Conservation (phyloP, 2,888 invertebrate species). For the Agriopis aurantiaria region DNA sequence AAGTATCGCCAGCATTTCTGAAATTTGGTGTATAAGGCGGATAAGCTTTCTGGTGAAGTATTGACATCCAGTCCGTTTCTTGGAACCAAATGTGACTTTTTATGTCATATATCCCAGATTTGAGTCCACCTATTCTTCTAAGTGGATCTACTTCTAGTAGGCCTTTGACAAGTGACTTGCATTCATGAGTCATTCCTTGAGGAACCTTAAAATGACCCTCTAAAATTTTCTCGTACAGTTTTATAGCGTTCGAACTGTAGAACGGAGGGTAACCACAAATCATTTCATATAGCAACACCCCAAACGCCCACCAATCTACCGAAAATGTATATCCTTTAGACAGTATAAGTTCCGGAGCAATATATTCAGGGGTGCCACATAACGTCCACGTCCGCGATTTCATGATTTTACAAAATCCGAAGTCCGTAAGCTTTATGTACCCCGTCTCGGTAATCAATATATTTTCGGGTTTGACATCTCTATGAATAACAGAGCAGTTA, state of each 20-base stretch:
- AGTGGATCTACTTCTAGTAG: conserved; percentile 88
- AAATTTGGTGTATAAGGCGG: conserved; percentile 88
- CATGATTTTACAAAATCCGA: conserved; percentile 95
- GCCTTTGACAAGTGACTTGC: conserved; percentile 93
- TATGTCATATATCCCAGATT: conserved; percentile 95
- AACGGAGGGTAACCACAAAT: conserved; percentile 96
- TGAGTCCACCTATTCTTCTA: conserved; percentile 93
- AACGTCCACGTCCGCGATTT: conserved; percentile 94
- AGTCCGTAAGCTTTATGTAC: conserved; percentile 94
- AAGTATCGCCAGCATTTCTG: conserved; percentile 85
- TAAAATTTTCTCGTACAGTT: conserved; percentile 97
- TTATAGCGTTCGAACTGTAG: conserved; percentile 93
- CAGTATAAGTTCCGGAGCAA: conserved; percentile 96
- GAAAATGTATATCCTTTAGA: conserved; percentile 95
- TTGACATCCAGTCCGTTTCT: conserved; percentile 91
- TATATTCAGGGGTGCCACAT: conserved; percentile 98
- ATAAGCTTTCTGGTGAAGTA: conserved; percentile 90
- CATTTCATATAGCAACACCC: conserved; percentile 95
- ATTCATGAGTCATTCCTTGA: conserved; percentile 90
- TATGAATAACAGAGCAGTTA: conserved; percentile 92
- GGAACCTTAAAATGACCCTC: conserved; percentile 94
- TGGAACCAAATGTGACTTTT: conserved; percentile 96
- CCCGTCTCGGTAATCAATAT: conserved; percentile 91
- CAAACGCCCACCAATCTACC: conserved; percentile 98
- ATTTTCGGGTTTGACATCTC: conserved; percentile 97